Conservation (phyloP, 2,888 invertebrate species). For the Notocelia uddmanniana region DNA sequence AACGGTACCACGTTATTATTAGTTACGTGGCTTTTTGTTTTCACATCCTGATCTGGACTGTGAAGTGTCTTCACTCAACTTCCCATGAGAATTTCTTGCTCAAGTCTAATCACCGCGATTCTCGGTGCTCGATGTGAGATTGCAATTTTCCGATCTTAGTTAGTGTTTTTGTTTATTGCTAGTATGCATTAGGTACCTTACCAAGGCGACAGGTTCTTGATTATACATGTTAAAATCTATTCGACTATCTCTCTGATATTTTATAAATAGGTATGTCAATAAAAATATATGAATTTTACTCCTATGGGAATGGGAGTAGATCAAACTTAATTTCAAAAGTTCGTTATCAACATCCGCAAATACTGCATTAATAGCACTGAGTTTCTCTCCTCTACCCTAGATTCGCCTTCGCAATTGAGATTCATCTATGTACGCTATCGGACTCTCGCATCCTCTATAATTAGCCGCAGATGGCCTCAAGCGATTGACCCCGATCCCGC, state of each 20-base stretch:
- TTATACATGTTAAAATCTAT: background rate
- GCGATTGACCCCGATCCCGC: constrained; percentile 83
- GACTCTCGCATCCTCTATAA: constrained; percentile 77
- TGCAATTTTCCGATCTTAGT: constrained; percentile 13
- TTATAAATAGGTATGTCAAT: background rate
- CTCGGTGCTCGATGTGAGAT: constrained; percentile 10
- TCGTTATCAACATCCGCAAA: constrained; percentile 48
- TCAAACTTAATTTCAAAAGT: constrained; percentile 22
- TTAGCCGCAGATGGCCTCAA: constrained; percentile 84
- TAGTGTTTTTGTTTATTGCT: constrained; percentile 4
- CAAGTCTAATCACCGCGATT: constrained; percentile 18
- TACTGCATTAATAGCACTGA: constrained; percentile 52
- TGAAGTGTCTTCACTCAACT: constrained; percentile 32
- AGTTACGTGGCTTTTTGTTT: constrained; percentile 44
- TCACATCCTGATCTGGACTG: constrained; percentile 42
- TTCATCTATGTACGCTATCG: constrained; percentile 72
- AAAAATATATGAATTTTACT: background rate
- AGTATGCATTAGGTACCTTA: background rate
- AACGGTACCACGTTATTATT: constrained; percentile 39
- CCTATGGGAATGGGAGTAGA: constrained; percentile 12
- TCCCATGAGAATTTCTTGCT: constrained; percentile 34
- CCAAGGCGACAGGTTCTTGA: too few species aligned
- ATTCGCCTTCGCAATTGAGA: constrained; percentile 69
- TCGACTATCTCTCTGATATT: background rate
- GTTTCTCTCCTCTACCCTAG: constrained; percentile 51